Evolutionary conservation across 2,888 invertebrate genomes (phyloP).

Genomic region (Tenthredo livida): DNA sequence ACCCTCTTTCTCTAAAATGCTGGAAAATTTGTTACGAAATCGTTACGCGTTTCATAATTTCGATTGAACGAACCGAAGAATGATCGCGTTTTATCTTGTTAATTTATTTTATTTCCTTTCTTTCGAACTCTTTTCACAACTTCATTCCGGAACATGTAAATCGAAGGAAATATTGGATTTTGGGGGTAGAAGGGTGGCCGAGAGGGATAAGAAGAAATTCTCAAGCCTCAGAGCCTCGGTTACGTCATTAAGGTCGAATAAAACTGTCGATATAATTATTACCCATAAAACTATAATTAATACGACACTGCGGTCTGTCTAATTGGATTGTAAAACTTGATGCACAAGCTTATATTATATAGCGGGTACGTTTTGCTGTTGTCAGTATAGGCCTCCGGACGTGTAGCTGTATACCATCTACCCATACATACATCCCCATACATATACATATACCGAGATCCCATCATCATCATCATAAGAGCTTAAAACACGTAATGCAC

Average conservation of each 20-base stretch:
- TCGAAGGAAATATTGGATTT: neutral
- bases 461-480: neutral
- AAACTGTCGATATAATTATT: constrained; percentile 52
- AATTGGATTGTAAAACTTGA: constrained; percentile 50
- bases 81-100: neutral
- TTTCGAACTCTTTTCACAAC: neutral
- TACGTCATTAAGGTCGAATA: constrained; percentile 45
- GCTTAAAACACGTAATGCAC: neutral
- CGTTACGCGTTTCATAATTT: too few species aligned
- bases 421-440: too few species aligned
- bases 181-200: neutral
- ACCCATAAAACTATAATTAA: constrained; percentile 48
- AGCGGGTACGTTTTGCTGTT: constrained; percentile 3
- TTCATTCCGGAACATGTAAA: neutral
- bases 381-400: constrained; percentile 3
- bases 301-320: constrained; percentile 36
- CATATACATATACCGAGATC: neutral
- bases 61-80: neutral
- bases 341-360: constrained; percentile 21
- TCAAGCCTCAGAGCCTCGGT: neutral
- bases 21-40: neutral
- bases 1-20: neutral
- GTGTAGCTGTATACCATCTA: neutral
- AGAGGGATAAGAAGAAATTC: neutral
- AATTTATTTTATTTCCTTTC: neutral